These are phyloP conservation scores for Scaeva pyrastri DNA, from an alignment of 2,888 invertebrate genomes.

Conservation along the genomic window DNA sequence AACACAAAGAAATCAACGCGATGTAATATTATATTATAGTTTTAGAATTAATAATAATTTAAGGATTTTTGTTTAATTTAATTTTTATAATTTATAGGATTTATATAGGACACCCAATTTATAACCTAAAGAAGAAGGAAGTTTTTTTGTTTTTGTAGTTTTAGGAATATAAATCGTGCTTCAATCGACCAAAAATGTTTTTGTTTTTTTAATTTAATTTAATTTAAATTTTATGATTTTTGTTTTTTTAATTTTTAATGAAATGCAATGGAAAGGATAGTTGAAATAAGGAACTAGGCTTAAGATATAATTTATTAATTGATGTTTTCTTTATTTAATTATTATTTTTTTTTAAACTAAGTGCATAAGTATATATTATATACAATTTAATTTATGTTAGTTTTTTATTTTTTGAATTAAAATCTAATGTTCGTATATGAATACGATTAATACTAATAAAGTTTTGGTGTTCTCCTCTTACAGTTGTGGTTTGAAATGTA, in stretches of 20 bases:
- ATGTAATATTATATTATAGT: slow-evolving; percentile 14
- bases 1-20: slow-evolving; percentile 69
- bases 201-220: slow-evolving; percentile 56
- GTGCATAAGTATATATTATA: slow-evolving; percentile 49
- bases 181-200: slow-evolving; percentile 63
- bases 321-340: too few species aligned
- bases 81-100: slow-evolving; percentile 42
- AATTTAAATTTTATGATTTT: slow-evolving; percentile 2
- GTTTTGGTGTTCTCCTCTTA: slow-evolving; percentile 75
- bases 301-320: background rate
- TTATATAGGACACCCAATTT: slow-evolving; percentile 66
- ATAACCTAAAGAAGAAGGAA: slow-evolving; percentile 62
- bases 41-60: slow-evolving; percentile 1
- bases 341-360: slow-evolving; percentile 21
- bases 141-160: slow-evolving; percentile 39
- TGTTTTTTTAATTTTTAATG: slow-evolving; percentile 22
- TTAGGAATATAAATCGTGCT: slow-evolving; percentile 76
- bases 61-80: slow-evolving; percentile 12
- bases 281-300: slow-evolving; percentile 26
- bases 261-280: slow-evolving; percentile 25
- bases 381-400: slow-evolving; percentile 27
- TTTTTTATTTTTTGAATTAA: slow-evolving; percentile 8
- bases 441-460: slow-evolving; percentile 50
- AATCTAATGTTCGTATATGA: slow-evolving; percentile 18
- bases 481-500: slow-evolving; percentile 76